phyloP scores from a whole-genome alignment of 2,797 vertebrate species.

The Parambassis ranga region DNA sequence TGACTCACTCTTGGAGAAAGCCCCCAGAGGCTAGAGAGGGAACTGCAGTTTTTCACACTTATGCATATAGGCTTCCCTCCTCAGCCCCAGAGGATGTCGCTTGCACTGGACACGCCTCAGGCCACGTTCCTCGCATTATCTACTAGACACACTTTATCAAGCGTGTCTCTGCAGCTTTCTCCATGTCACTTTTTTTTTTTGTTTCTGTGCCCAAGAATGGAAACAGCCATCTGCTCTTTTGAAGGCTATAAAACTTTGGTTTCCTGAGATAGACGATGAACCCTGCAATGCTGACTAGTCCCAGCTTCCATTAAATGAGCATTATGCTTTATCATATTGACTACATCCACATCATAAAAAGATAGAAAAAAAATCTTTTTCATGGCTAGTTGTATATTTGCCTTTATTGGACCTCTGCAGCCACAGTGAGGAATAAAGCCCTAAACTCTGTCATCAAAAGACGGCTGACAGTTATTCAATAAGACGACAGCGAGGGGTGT shows the following conservation, averaged over 20 bases:
- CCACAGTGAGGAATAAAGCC: conserved; percentile 46
- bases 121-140: too few species aligned
- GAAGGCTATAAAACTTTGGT: conserved; percentile 24
- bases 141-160: too few species aligned
- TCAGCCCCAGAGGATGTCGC: too few species aligned
- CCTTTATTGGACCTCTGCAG: conserved; percentile 33
- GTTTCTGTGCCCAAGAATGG: background rate
- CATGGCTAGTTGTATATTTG: conserved; percentile 36
- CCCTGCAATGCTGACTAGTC: background rate
- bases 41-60: too few species aligned
- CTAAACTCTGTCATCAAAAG: conserved; percentile 68
- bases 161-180: too few species aligned
- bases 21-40: too few species aligned
- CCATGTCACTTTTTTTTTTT: too few species aligned
- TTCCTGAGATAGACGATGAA: conserved; percentile 7
- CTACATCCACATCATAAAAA: conserved; percentile 16
- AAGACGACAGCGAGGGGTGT: conserved; percentile 66
- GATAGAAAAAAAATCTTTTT: conserved; percentile 3
- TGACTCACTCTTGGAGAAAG: too few species aligned
- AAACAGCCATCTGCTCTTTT: conserved; percentile 32
- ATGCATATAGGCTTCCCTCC: too few species aligned
- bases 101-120: too few species aligned
- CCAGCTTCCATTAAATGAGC: conserved; percentile 26
- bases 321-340: conserved; percentile 42
- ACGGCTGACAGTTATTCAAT: conserved; percentile 77